Evolutionary conservation across 2,797 vertebrate species (phyloP).

Genomic region (Furcifer pardalis): DNA sequence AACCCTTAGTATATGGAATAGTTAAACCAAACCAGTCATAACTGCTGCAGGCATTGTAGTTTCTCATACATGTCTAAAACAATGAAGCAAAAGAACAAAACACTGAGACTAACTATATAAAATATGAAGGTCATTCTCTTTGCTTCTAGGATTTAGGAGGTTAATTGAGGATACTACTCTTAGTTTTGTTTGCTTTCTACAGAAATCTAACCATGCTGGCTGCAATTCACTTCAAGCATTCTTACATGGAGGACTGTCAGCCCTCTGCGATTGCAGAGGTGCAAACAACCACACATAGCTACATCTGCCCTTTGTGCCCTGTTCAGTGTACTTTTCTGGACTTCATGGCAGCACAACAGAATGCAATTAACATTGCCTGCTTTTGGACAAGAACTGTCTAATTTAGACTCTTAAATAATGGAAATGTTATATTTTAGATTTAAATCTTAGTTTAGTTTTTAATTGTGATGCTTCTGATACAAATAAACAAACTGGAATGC

Average conservation of each 20-base stretch:
- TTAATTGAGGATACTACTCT: background rate
- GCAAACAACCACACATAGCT: too few species aligned
- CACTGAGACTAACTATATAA: background rate
- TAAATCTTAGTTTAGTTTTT: too few species aligned
- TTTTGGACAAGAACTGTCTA: too few species aligned
- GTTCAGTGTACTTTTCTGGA: too few species aligned
- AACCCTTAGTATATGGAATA: background rate
- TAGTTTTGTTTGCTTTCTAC: background rate
- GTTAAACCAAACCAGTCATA: background rate
- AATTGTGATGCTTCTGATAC: too few species aligned
- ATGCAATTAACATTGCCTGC: too few species aligned
- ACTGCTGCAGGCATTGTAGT: background rate
- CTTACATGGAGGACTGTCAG: background rate
- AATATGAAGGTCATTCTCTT: background rate
- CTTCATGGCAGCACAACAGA: too few species aligned
- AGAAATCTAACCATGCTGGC: background rate
- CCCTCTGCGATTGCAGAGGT: too few species aligned
- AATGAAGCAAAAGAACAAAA: background rate
- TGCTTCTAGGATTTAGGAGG: background rate
- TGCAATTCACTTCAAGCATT: background rate
- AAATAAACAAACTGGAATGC: too few species aligned
- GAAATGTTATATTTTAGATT: too few species aligned
- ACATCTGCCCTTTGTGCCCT: too few species aligned
- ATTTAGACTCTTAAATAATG: too few species aligned
- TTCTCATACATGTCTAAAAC: background rate